Evolutionary conservation across 2,113 vertebrate genomes (phyloP).

Genomic region (Acanthochromis polyacanthus): DNA sequence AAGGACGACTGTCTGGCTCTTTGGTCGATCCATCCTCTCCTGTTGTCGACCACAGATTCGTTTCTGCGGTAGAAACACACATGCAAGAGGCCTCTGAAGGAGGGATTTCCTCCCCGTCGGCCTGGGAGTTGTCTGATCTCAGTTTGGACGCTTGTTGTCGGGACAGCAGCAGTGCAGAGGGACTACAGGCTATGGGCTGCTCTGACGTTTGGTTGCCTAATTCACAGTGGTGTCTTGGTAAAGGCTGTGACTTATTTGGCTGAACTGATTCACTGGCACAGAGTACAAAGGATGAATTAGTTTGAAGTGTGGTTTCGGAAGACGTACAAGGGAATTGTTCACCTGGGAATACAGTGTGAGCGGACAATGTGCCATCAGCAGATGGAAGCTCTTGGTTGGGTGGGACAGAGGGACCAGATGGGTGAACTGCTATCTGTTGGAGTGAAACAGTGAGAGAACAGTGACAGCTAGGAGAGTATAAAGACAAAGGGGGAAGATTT

Average conservation of each 20-base stretch:
- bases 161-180: slow-evolving; percentile 14
- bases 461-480: slow-evolving; percentile 50
- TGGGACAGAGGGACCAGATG: slow-evolving; percentile 51
- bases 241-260: slow-evolving; percentile 57
- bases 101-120: slow-evolving; percentile 44
- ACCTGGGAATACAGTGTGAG: slow-evolving; percentile 57
- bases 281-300: slow-evolving; percentile 48
- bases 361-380: slow-evolving; percentile 52
- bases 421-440: slow-evolving; percentile 65
- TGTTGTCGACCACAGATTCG: slow-evolving; percentile 24
- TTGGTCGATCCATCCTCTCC: slow-evolving; percentile 36
- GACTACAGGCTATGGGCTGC: slow-evolving; percentile 26
- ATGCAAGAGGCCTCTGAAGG: slow-evolving; percentile 23
- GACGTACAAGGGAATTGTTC: slow-evolving; percentile 49
- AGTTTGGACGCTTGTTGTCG: slow-evolving; percentile 20
- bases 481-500: slow-evolving; percentile 28
- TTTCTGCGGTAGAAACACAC: slow-evolving; percentile 23
- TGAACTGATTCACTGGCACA: slow-evolving; percentile 40
- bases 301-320: slow-evolving; percentile 46
- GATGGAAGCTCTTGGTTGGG: slow-evolving; percentile 62
- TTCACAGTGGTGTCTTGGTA: slow-evolving; percentile 57
- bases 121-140: slow-evolving; percentile 52
- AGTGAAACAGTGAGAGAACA: slow-evolving; percentile 61
- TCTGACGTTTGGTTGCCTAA: slow-evolving; percentile 45
- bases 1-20: slow-evolving; percentile 16